Conservation (phyloP, 2,888 invertebrate species). For the Acheta domesticus region DNA sequence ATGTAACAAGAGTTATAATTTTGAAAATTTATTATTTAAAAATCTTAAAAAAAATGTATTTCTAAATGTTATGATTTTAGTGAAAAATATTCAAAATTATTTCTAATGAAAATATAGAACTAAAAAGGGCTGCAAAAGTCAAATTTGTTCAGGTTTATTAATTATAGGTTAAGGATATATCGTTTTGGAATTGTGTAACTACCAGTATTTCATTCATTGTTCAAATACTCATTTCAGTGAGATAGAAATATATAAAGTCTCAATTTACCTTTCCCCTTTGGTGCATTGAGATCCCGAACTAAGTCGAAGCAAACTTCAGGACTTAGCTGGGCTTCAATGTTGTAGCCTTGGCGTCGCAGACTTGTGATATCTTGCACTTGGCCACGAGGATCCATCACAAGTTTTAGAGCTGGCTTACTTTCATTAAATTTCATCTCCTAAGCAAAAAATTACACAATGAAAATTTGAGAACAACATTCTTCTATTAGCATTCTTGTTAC, state of each 20-base stretch:
- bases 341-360: slow-evolving; percentile 62
- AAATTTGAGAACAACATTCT: not conserved
- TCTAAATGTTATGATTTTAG: too few relatives aligned
- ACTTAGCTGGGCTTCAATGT: slow-evolving; percentile 62
- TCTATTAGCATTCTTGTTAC: not conserved
- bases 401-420: slow-evolving; percentile 58
- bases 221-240: too few relatives aligned
- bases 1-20: too few relatives aligned
- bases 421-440: slow-evolving; percentile 42
- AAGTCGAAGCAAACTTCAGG: slow-evolving; percentile 73
- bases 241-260: not conserved
- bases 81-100: too few relatives aligned
- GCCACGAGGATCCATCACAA: slow-evolving; percentile 74
- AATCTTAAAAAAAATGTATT: too few relatives aligned
- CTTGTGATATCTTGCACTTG: slow-evolving; percentile 67
- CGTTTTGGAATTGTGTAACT: too few relatives aligned
- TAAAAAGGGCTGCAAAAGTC: too few relatives aligned
- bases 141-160: too few relatives aligned
- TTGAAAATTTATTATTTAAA: too few relatives aligned
- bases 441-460: slow-evolving; percentile 19
- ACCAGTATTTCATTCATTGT: too few relatives aligned
- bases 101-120: too few relatives aligned
- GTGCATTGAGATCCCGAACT: slow-evolving; percentile 72
- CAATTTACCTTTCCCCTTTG: slow-evolving; percentile 68
- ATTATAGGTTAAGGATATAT: too few relatives aligned